Evolutionary conservation across 2,888 invertebrate species (phyloP).

Genomic region (Mesoligia furuncula): DNA sequence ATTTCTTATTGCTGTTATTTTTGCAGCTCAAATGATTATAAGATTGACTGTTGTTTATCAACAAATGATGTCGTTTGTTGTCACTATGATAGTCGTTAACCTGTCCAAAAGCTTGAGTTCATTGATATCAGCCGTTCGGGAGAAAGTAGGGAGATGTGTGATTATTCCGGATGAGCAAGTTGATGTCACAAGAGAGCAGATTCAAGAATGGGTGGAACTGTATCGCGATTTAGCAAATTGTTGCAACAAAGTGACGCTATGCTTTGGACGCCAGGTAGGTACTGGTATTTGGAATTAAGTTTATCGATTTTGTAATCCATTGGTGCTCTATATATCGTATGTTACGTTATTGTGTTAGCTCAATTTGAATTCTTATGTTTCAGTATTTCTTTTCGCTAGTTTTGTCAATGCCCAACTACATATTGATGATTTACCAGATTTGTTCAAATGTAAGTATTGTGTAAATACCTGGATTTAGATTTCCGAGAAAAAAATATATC

Average conservation of each 20-base stretch:
- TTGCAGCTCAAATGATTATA: neutral
- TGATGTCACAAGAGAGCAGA: constrained; percentile 2
- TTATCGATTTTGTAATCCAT: neutral
- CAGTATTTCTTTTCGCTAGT: constrained; percentile 34
- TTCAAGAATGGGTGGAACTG: constrained; percentile 26
- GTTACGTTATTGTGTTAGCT: neutral
- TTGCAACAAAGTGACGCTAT: constrained; percentile 20
- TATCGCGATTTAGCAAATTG: constrained; percentile 31
- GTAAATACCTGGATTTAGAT: neutral
- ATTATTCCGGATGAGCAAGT: neutral
- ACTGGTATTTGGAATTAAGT: neutral
- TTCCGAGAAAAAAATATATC: neutral
- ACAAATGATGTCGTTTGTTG: constrained; percentile 11
- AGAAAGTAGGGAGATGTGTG: neutral
- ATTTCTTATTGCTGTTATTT: neutral
- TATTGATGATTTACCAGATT: constrained; percentile 30
- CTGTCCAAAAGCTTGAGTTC: constrained; percentile 17
- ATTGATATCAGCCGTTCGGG: neutral
- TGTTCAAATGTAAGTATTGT: constrained; percentile 27
- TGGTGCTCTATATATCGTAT: neutral
- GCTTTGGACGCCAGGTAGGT: constrained; percentile 32
- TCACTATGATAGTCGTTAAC: constrained; percentile 19
- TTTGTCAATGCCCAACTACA: constrained; percentile 23
- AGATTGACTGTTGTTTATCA: constrained; percentile 13
- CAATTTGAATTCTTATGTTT: constrained; percentile 13